Base-by-base conservation (phyloP, 1,140 invertebrate species). In the Mya arenaria region DNA sequence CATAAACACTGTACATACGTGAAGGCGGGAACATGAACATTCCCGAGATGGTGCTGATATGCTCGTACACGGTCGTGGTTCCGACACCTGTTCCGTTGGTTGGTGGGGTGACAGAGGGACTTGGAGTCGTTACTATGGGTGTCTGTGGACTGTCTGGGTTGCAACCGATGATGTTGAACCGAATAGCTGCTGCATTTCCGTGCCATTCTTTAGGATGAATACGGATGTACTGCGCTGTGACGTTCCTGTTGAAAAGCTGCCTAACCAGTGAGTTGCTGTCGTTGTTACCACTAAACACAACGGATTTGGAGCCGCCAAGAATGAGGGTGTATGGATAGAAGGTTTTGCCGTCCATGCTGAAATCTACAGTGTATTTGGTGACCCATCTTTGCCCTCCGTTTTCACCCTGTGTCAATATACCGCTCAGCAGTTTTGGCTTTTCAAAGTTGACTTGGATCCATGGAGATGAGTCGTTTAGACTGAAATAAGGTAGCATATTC, bases 401-500 rank as follows among this genome's bases (percentile, higher is more conserved):
- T 44, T 79, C 69, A n/a, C 85, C 88, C 71, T 89, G 86, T 23
- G 84, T 84, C n/a, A 84, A 37, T 17, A 85, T 37, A 6, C 92
- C 92, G 39, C 91, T 90, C 19, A 93, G 68, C 69, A 89, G 81
- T 73, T 92, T 90, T 8, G 87, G 73, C 66, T 92, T 89, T 37
- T 81, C 56, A 52, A 93, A 88, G 79, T 93, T 89, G 17, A 93
- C 87, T 86, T 92, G 84, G 19, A 87, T 84, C 84, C 83, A 88
- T 3, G 78, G 85, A 13, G 55, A 30, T 4, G 41, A 69, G 69
- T 88, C 87, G 48, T 52, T 77, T 0, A 56, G 8, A 15, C 87
- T 88, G 74, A 8, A 68, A 69, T 44, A 28, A 19, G 23, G n/a
- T 28, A 28, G 15, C 32, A 28, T 23, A 17, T 62, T 23, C 32